Evolutionary conservation across 2,113 vertebrate genomes (phyloP), one percentile per base, ranked within the genome.

Genomic region (Elgaria multicarinata): DNA sequence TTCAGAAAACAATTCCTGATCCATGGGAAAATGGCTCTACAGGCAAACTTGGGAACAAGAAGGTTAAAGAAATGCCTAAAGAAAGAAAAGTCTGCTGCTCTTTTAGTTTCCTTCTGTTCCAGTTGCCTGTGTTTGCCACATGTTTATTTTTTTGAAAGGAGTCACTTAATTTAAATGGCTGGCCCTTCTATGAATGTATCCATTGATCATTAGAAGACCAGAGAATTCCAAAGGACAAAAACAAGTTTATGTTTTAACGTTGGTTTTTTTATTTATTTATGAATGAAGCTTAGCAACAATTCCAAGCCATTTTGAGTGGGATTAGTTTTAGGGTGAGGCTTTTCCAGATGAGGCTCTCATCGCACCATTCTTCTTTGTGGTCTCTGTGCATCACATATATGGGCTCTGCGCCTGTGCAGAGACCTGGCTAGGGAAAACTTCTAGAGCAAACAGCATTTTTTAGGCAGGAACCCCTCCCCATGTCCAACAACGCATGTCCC

Each of bases 241-340:
- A 42, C 20, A 82, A 9, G 24, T 9, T 44, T 58, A 22, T 83
- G 22, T 53, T 79, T 53, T 31, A 12, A n/a, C 46, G 2, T 79
- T 50, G 42, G 64, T 76, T 28, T 72, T 18, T 39, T 79, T 79
- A 33, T 50, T 44, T 31, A 79, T 33, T 4, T 10, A 26, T 66
- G 58, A 66, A 83, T 42, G 3, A 50, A 72, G 88, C 90, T 46
- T 62, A 75, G 1, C 76, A 79, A 86, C 92, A 88, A 6, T 6
- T 53, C 76, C 50, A 93, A 90, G 86, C 66, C 39, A 42, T 91
- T 92, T 94, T 81, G 85, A 86, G 80, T 85, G 86, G 91, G 87
- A 44, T 94, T 76, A 90, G 2, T 69, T 78, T 89, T 36, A 79
- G 89, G 42, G 86, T 91, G 58, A 3, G 46, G 46, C 46, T 50